These are phyloP conservation scores for Dendrolimus punctatus DNA, from an alignment of 1,140 invertebrate species.

Conservation along the genomic window DNA sequence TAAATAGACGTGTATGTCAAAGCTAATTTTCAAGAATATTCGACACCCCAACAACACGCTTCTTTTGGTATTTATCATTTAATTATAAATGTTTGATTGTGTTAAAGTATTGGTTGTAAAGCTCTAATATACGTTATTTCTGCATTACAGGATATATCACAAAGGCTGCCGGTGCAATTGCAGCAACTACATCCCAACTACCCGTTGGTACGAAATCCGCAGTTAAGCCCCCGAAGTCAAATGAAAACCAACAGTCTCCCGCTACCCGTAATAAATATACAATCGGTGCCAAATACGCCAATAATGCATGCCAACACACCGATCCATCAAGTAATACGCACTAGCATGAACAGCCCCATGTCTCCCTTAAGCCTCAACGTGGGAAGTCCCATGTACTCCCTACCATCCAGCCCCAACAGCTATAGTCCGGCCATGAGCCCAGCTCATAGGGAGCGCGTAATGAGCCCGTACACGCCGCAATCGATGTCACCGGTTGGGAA, in stretches of 20 bases:
- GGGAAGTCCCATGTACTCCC: slow-evolving; percentile 49
- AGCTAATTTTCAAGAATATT: too few species aligned
- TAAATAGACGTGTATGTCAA: too few species aligned
- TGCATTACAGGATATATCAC: slow-evolving; percentile 40
- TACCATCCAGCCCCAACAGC: slow-evolving; percentile 48
- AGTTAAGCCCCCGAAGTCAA: slow-evolving; percentile 15
- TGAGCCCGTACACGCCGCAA: slow-evolving; percentile 54
- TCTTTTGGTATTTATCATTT: background rate
- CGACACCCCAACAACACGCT: too few species aligned
- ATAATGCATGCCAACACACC: slow-evolving; percentile 28
- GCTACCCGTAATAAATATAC: slow-evolving; percentile 49
- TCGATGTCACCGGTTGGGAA: slow-evolving; percentile 49
- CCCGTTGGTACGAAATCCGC: slow-evolving; percentile 28
- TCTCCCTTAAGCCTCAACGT: slow-evolving; percentile 50
- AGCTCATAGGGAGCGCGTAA: slow-evolving; percentile 38
- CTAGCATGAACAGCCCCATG: slow-evolving; percentile 33
- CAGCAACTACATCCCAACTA: slow-evolving; percentile 30
- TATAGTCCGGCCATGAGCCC: slow-evolving; percentile 53
- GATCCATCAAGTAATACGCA: slow-evolving; percentile 17
- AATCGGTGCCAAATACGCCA: slow-evolving; percentile 28
- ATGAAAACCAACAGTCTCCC: slow-evolving; percentile 30
- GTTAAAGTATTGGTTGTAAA: background rate
- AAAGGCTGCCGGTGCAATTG: slow-evolving; percentile 23
- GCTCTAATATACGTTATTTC: slow-evolving; percentile 20
- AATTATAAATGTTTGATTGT: background rate